Evolutionary conservation across 2,888 invertebrate genomes (phyloP).

Genomic region (Dasypogon diadema): DNA sequence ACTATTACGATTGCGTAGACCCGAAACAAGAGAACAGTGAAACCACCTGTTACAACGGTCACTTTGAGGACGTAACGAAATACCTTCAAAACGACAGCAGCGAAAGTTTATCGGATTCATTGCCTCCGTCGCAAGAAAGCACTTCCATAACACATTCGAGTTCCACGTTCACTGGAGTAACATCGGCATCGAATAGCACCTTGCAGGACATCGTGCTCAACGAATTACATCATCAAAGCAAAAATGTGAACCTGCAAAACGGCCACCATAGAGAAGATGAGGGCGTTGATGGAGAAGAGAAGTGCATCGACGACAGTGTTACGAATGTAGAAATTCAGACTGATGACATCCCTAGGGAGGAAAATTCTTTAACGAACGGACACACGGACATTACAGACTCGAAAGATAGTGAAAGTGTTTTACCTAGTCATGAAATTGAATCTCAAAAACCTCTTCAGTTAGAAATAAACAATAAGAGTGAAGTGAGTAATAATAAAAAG

Average conservation of each 20-base stretch:
- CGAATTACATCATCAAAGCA: slow-evolving; percentile 60
- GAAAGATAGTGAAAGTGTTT: slow-evolving; percentile 13
- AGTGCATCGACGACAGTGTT: neutral
- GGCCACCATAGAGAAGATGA: slow-evolving; percentile 50
- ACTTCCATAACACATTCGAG: slow-evolving; percentile 54
- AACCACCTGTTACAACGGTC: slow-evolving; percentile 39
- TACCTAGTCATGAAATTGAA: slow-evolving; percentile 38
- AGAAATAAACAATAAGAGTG: slow-evolving; percentile 34
- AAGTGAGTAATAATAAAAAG: slow-evolving; percentile 48
- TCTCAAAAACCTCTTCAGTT: slow-evolving; percentile 15
- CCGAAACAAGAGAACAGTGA: slow-evolving; percentile 51
- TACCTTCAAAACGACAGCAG: slow-evolving; percentile 55
- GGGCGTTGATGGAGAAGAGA: neutral
- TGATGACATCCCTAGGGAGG: neutral
- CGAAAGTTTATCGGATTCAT: slow-evolving; percentile 58
- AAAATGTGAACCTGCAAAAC: slow-evolving; percentile 54
- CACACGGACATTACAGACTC: neutral
- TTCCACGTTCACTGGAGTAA: slow-evolving; percentile 37
- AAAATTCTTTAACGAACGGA: slow-evolving; percentile 9
- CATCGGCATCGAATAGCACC: slow-evolving; percentile 55
- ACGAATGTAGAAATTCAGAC: neutral
- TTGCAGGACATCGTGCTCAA: slow-evolving; percentile 63
- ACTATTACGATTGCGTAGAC: slow-evolving; percentile 57
- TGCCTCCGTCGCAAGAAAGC: slow-evolving; percentile 58
- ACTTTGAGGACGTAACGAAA: slow-evolving; percentile 52